These are phyloP conservation scores for Troglohyphantes excavatus DNA, from an alignment of 2,888 invertebrate genomes.

Conservation along the genomic window DNA sequence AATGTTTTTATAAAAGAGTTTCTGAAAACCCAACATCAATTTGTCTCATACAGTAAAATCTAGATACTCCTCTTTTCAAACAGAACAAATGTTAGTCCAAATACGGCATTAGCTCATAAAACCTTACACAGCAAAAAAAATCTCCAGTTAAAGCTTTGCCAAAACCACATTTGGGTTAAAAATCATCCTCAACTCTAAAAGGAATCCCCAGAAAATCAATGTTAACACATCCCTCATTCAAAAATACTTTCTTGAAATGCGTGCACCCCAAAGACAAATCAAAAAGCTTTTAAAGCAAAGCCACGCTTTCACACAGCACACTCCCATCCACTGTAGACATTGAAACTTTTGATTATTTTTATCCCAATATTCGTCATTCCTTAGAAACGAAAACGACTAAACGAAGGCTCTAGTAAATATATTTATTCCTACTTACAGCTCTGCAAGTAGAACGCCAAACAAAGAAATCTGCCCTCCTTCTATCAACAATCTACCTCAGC, in stretches of 20 bases:
- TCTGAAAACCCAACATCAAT: too few relatives aligned
- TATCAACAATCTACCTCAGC: slow-evolving; percentile 21
- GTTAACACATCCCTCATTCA: neutral
- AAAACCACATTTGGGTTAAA: too few relatives aligned
- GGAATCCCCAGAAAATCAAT: too few relatives aligned
- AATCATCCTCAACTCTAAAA: too few relatives aligned
- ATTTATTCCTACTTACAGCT: slow-evolving; percentile 37
- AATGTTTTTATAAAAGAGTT: too few relatives aligned
- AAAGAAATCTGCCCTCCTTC: slow-evolving; percentile 36
- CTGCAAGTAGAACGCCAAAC: neutral
- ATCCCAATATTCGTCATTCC: slow-evolving; percentile 10
- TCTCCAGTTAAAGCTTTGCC: too few relatives aligned
- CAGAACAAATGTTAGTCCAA: too few relatives aligned
- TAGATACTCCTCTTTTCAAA: too few relatives aligned
- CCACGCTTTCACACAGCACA: neutral
- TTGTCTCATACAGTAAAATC: too few relatives aligned
- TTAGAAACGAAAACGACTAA: slow-evolving; percentile 1
- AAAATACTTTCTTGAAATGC: neutral
- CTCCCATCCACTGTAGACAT: neutral
- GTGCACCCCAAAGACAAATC: neutral
- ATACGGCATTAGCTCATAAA: too few relatives aligned
- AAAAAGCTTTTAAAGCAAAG: neutral
- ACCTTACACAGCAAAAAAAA: too few relatives aligned
- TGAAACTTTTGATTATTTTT: slow-evolving; percentile 16
- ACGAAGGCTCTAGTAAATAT: slow-evolving; percentile 28